A percentile compares a stretch with the other conserved stretches of the same genome.
phyloP scores from a whole-genome alignment of 2,113 vertebrate species.

The Sander vitreus region DNA sequence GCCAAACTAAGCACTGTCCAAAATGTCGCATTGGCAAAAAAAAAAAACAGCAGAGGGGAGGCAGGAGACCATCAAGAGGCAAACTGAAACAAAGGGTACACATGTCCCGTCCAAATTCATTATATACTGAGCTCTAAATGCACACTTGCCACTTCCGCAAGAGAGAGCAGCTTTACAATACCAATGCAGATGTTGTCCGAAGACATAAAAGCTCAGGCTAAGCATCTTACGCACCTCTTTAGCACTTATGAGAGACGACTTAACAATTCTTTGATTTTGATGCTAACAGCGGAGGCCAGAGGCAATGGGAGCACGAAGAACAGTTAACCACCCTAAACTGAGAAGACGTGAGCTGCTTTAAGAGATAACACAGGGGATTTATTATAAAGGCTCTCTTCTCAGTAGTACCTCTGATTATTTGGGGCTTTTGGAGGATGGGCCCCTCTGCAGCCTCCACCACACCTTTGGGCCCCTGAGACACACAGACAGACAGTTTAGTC shows the following conservation, averaged over 20 bases:
- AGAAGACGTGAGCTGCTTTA: conserved; percentile 15
- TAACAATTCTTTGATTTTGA: conserved; percentile 38
- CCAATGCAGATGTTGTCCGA: conserved; percentile 37
- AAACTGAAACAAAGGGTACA: conserved; percentile 55
- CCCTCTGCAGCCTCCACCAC: conserved; percentile 27
- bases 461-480: conserved; percentile 27
- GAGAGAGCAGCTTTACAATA: conserved; percentile 45
- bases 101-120: conserved; percentile 61
- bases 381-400: conserved; percentile 11
- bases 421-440: conserved; percentile 14
- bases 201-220: conserved; percentile 48
- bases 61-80: conserved; percentile 60
- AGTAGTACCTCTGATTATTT: conserved; percentile 39
- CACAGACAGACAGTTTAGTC: conserved; percentile 34
- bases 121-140: conserved; percentile 43
- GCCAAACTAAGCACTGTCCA: conserved; percentile 76
- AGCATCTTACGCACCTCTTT: conserved; percentile 39
- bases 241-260: conserved; percentile 28
- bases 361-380: conserved; percentile 30
- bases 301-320: conserved; percentile 15
- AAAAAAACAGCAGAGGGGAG: conserved; percentile 54
- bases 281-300: conserved; percentile 52
- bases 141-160: conserved; percentile 47
- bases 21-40: conserved; percentile 76
- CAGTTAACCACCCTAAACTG: conserved; percentile 37